phyloP scores from a whole-genome alignment of 2,797 vertebrate genomes.

The Coendou prehensilis region DNA sequence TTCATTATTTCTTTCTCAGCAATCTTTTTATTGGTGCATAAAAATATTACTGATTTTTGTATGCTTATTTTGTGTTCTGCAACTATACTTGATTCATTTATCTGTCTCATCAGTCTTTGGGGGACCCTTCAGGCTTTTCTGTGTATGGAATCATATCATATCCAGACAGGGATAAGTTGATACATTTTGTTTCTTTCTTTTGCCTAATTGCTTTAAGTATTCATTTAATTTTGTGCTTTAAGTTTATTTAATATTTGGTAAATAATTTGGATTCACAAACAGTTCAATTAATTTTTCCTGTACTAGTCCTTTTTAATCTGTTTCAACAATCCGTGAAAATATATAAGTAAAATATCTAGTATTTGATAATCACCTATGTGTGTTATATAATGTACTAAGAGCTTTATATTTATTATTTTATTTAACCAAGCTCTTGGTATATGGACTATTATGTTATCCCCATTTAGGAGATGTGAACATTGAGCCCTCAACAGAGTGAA shows the following conservation, averaged over 20 bases:
- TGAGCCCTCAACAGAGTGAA: neutral
- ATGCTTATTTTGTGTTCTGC: neutral
- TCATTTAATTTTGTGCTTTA: neutral
- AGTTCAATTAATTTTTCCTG: neutral
- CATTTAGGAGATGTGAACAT: neutral
- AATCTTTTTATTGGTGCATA: neutral
- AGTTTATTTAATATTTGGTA: constrained; percentile 46
- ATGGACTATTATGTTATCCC: neutral
- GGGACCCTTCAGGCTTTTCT: neutral
- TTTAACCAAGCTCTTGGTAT: neutral
- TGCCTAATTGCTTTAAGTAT: neutral
- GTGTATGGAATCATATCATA: neutral
- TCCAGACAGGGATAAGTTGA: neutral
- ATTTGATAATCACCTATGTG: neutral
- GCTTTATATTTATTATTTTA: neutral
- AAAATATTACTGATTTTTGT: neutral
- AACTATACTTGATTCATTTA: neutral
- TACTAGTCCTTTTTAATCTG: constrained; percentile 13
- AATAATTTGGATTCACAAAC: neutral
- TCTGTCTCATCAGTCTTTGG: neutral
- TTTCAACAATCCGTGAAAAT: constrained; percentile 27
- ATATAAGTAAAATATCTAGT: constrained; percentile 10
- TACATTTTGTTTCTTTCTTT: neutral
- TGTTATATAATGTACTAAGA: neutral
- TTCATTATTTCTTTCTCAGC: neutral